Evolutionary conservation across 1,140 invertebrate genomes (phyloP), one percentile per base, ranked within the genome.

Genomic region (Delia radicum): DNA sequence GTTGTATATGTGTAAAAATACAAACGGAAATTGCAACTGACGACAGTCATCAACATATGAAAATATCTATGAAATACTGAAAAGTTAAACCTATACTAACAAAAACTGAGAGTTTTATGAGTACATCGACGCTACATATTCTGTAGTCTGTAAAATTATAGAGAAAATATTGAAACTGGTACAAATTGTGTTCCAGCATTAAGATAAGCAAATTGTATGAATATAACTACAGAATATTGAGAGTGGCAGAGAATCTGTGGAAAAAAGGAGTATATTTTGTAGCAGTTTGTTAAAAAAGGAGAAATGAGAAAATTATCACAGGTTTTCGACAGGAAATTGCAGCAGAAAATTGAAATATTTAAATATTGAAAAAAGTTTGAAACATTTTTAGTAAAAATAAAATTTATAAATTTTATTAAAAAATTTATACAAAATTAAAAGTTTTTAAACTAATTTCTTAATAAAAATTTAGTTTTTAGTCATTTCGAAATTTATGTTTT

Each of bases 21-120:
- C 75, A 76, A 76, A 76, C 75, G 75, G 75, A 76, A 76, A 76
- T 76, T 76, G 72, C 75, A 74, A 76, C 62, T 67, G 63, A 74
- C 62, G 75, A 26, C 55, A 67, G 62, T 72, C 75, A 72, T 33
- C 27, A 67, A 8, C 62, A 65, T 48, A 21, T 21, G 4, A 48
- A 33, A 33, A 33, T 33, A 12, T 33, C 7, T 33, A 48, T n/a
- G 46, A 18, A 48, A 48, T 6, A 48, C 46, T n/a, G n/a, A 2
- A 5, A 15, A 48, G 15, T n/a, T 2, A 48, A 18, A 6, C 7
- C 46, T 48, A 13, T 48, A 48, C 13, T 37, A n/a, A 33, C 13
- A 33, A 33, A 48, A 48, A 55, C 48, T 55, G 7, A 10, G 48
- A 55, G n/a, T 55, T 21, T 7, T 21, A 55, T 4, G 48, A n/a